Percentiles rank a stretch among this genome's conserved stretches.
These are phyloP conservation scores for Sympetrum striolatum DNA, from an alignment of 2,888 invertebrate genomes.

Conservation along the genomic window DNA sequence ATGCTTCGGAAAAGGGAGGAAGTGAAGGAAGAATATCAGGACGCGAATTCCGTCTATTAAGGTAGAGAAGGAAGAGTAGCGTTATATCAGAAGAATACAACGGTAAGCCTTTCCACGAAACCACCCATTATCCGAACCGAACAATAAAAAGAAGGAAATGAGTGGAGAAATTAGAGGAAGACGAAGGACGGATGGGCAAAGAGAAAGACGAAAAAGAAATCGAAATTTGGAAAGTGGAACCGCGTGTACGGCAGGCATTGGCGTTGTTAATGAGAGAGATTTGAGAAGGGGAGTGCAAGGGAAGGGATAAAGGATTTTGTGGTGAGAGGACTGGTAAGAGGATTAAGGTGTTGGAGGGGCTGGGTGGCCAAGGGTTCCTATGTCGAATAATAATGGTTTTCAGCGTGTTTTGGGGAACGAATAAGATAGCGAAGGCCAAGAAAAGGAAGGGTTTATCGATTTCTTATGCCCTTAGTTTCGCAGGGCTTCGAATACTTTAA, in stretches of 20 bases:
- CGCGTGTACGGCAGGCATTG: neutral
- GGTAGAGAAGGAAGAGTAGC: too few species aligned
- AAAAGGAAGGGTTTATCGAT: neutral
- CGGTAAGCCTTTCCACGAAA: too few species aligned
- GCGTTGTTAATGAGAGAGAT: slow-evolving; percentile 32
- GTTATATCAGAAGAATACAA: too few species aligned
- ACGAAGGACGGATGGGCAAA: neutral
- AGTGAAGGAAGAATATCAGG: too few species aligned
- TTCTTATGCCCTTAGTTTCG: slow-evolving; percentile 12
- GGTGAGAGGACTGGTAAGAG: slow-evolving; percentile 25
- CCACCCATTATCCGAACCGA: too few species aligned
- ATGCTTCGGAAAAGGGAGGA: too few species aligned
- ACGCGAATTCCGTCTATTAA: too few species aligned
- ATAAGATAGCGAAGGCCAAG: neutral
- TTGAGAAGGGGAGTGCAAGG: neutral
- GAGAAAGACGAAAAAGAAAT: neutral
- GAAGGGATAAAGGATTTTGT: neutral
- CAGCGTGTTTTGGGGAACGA: neutral
- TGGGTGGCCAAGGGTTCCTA: neutral
- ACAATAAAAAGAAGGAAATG: too few species aligned
- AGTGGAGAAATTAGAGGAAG: neutral
- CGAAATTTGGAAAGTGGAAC: neutral
- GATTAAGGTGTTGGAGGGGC: neutral
- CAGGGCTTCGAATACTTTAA: too few species aligned
- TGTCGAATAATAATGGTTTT: neutral